These are phyloP conservation scores for Pachyseris speciosa DNA, from an alignment of 64 coral and sea anemone genomes.

Conservation along the genomic window DNA sequence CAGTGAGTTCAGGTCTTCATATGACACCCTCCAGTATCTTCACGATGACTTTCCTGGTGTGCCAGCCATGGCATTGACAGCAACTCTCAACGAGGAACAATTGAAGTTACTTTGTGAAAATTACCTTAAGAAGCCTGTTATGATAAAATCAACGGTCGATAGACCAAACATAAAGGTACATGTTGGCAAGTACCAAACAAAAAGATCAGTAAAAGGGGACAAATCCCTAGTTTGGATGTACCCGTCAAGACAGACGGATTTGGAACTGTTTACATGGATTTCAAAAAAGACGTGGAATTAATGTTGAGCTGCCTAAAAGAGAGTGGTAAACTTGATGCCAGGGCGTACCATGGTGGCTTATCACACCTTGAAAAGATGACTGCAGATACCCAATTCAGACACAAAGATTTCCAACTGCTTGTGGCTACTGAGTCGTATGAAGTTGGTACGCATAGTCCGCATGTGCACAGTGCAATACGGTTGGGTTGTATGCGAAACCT, in stretches of 20 bases:
- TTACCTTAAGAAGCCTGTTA: not conserved
- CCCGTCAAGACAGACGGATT: not conserved
- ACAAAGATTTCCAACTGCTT: constrained; percentile 4
- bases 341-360: not conserved
- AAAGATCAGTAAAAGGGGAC: constrained; percentile 9
- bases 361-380: not conserved
- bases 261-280: constrained; percentile 68
- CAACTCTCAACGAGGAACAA: constrained; percentile 18
- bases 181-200: constrained; percentile 3
- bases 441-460: constrained; percentile 52
- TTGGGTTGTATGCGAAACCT: constrained; percentile 48
- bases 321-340: not conserved
- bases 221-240: not conserved
- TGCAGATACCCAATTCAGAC: not conserved
- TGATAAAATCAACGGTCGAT: constrained; percentile 26
- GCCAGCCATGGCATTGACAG: constrained; percentile 63
- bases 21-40: not conserved
- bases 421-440: constrained; percentile 72
- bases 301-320: constrained; percentile 18
- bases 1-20: constrained; percentile 17
- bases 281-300: constrained; percentile 43
- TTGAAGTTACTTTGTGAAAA: constrained; percentile 5
- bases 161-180: constrained; percentile 47
- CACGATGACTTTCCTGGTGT: not conserved
- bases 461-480: constrained; percentile 34